These are phyloP conservation scores for Molossus alvarezi DNA, from an alignment of 2,797 vertebrate genomes.

Conservation along the genomic window DNA sequence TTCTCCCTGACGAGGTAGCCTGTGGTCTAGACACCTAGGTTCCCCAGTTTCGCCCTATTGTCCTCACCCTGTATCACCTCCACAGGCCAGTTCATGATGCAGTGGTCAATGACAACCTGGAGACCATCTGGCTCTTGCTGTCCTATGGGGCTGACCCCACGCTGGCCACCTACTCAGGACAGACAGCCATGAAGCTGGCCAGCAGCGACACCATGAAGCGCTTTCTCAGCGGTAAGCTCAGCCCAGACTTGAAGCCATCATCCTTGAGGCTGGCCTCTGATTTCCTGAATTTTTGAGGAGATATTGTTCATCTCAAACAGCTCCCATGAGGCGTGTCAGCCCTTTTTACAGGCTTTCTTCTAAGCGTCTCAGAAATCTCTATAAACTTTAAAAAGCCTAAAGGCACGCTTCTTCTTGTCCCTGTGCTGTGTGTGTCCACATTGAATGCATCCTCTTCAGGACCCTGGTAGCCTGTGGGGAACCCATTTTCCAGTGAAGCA, in stretches of 20 bases:
- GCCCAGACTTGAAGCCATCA: not conserved
- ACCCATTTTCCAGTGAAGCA: not conserved
- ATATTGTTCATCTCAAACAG: not conserved
- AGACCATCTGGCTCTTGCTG: constrained; percentile 97
- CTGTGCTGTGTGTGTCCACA: not conserved
- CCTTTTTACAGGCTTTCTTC: constrained; percentile 31
- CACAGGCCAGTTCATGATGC: constrained; percentile 98
- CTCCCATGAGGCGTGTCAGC: not conserved
- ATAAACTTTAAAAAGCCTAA: not conserved
- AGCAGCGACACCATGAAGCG: constrained; percentile 96
- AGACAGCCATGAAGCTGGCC: constrained; percentile 97
- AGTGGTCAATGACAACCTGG: constrained; percentile 97
- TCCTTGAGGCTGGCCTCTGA: not conserved
- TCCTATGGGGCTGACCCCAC: constrained; percentile 98
- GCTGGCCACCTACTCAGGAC: constrained; percentile 98
- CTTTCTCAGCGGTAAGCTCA: constrained; percentile 95
- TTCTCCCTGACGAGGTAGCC: not conserved
- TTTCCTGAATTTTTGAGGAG: not conserved
- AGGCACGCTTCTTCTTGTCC: constrained; percentile 13
- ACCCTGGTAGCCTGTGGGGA: not conserved
- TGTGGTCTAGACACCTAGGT: not conserved
- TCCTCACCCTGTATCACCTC: constrained; percentile 67
- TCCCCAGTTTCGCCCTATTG: not conserved
- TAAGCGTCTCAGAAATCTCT: constrained; percentile 3
- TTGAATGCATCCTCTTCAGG: not conserved